A percentile compares a stretch with the other conserved stretches of the same genome.
phyloP scores from a whole-genome alignment of 2,797 vertebrate genomes.

The Ctenopoma kingsleyae region DNA sequence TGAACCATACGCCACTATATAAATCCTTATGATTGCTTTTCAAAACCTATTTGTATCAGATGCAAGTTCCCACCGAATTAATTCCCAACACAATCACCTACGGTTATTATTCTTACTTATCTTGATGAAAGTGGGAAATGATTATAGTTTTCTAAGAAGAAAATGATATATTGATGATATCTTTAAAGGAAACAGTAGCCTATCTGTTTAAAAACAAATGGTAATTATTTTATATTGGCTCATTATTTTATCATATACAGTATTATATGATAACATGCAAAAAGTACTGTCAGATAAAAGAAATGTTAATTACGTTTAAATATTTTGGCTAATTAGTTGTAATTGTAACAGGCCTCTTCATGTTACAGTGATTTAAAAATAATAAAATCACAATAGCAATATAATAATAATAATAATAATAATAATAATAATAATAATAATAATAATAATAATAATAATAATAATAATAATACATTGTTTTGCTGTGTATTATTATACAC shows the following conservation, averaged over 20 bases:
- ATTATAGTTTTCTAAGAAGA: slow-evolving; percentile 2
- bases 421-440: too few species aligned
- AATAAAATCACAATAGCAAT: too few species aligned
- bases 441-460: too few species aligned
- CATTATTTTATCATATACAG: neutral
- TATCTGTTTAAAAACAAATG: slow-evolving; percentile 6
- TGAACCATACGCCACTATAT: slow-evolving; percentile 43
- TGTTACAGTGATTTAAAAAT: too few species aligned
- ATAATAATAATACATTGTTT: too few species aligned
- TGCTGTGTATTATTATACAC: too few species aligned
- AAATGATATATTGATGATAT: slow-evolving; percentile 25
- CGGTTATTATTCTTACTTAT: slow-evolving; percentile 40
- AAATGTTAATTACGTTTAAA: neutral
- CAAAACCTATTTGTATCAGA: slow-evolving; percentile 55
- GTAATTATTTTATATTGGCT: slow-evolving; percentile 4
- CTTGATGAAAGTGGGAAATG: slow-evolving; percentile 45
- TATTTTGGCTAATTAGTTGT: too few species aligned
- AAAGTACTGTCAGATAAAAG: neutral
- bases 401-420: too few species aligned
- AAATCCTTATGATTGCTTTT: slow-evolving; percentile 66
- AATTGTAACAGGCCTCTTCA: too few species aligned
- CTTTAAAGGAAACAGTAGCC: slow-evolving; percentile 13
- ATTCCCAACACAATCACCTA: slow-evolving; percentile 48
- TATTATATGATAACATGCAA: too few species aligned
- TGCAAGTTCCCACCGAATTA: slow-evolving; percentile 49